phyloP scores from a whole-genome alignment of 2,888 invertebrate genomes.

The Eugnorisma glareosa region DNA sequence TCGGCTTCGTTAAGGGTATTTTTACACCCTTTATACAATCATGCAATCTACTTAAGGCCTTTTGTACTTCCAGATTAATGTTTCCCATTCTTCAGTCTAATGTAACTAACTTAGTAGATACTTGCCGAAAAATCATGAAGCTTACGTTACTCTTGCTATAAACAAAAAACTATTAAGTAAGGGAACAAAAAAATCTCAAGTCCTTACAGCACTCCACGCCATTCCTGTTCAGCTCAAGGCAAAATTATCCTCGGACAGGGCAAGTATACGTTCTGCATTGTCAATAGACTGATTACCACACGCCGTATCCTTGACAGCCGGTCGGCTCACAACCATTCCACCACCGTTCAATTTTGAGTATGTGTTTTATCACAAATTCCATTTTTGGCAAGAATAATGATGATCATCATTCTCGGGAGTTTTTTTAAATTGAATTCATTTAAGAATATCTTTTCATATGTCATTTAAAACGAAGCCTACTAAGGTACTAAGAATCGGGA shows the following conservation, averaged over 20 bases:
- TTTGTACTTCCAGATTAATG: not conserved
- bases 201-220: constrained; percentile 63
- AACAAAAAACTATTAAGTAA: not conserved
- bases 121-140: not conserved
- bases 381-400: constrained; percentile 9
- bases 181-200: not conserved
- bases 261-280: constrained; percentile 80
- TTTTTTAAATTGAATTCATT: not conserved
- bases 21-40: not conserved
- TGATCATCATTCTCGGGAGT: not conserved
- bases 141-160: no score
- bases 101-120: not conserved
- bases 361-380: constrained; percentile 8
- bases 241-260: constrained; percentile 77
- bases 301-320: constrained; percentile 75
- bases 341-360: constrained; percentile 33
- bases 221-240: constrained; percentile 64
- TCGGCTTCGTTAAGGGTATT: no score
- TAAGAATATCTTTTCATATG: not conserved
- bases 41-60: not conserved
- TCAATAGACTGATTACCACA: constrained; percentile 85
- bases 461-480: not conserved
- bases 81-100: not conserved
- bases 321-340: constrained; percentile 63
- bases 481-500: not conserved